Percentiles rank a stretch among this genome's conserved stretches.
These are phyloP conservation scores for Apis florea DNA, from an alignment of 1,140 invertebrate genomes.

Conservation along the genomic window DNA sequence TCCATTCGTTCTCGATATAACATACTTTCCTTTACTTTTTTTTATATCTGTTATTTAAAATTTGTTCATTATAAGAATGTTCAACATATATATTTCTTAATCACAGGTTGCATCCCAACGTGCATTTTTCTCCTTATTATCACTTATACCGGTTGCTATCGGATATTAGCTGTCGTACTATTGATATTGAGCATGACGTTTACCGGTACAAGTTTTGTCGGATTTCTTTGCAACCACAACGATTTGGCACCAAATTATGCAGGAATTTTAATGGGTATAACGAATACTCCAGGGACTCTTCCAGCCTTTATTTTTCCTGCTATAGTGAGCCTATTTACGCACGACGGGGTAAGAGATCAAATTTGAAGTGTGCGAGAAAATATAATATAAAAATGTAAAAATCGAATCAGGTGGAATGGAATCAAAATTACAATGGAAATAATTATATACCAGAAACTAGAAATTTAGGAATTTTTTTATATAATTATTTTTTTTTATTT, in stretches of 20 bases:
- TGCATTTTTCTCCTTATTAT: conserved; percentile 85
- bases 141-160: conserved; percentile 85
- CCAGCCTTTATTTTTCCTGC: conserved; percentile 92
- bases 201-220: conserved; percentile 91
- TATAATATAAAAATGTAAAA: too few relatives aligned
- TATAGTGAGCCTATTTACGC: conserved; percentile 88
- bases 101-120: conserved; percentile 83
- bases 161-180: conserved; percentile 84
- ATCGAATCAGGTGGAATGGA: too few relatives aligned
- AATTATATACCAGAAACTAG: too few relatives aligned
- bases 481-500: too few relatives aligned
- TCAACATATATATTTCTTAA: too few relatives aligned
- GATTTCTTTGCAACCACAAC: conserved; percentile 93
- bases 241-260: conserved; percentile 94
- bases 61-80: too few relatives aligned
- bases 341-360: conserved; percentile 83
- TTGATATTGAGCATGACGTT: conserved; percentile 86
- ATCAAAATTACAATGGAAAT: too few relatives aligned
- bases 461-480: too few relatives aligned
- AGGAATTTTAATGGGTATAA: conserved; percentile 91
- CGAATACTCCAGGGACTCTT: conserved; percentile 92
- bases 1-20: too few relatives aligned
- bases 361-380: too few relatives aligned
- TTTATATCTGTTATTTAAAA: too few relatives aligned
- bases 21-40: too few relatives aligned